Evolutionary conservation across 2,797 vertebrate species (phyloP), one percentile per base, ranked within the genome.

Genomic region (Eidolon dupreanum): DNA sequence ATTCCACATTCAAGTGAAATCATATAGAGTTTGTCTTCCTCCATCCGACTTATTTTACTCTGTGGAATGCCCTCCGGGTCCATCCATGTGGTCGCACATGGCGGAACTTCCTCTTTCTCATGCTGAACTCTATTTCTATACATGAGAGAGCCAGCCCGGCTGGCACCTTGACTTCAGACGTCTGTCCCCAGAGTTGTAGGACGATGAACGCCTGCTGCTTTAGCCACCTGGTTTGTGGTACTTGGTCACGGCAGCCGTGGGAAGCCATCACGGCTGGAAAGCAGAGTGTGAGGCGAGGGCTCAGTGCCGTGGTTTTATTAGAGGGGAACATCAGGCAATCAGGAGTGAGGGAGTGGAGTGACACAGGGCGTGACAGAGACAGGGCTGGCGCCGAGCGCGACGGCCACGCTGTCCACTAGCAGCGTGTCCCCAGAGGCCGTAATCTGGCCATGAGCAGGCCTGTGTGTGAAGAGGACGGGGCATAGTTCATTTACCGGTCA

Each of bases 361-460:
- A 61, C 81, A 2, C 10, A 11, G 55, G 55, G 13, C 9, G 4
- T 0, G 28, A 7, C 31, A 38, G 73, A 33, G 20, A 13, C 12
- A 13, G 36, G 10, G 3, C 49, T 3, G 22, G 33, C 49, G 79
- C 7, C 0, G 2, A 11, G 28, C 1, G 19, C 11, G 63, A 3
- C 2, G 38, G 8, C 7, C 2, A 0, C 22, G 0, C 3, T 3
- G 11, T 53, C 49, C 55, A 36, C 1, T 0, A 3, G 26, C 20
- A 3, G 17, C 3, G 0, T n/a, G 51, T 83, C 38, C 13, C 7
- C 10, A 11, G 71, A 41, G 70, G 38, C 51, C 8, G 19, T 0
- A 1, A 31, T 28, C 6, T 0, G 6, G 2, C 19, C 0, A 19
- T 15, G 36, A 9, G 84, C 41, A 28, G 0, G 0, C 6, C 46